These are phyloP conservation scores for Girardia tigrina DNA, from an alignment of 2,888 invertebrate genomes.

Conservation along the genomic window DNA sequence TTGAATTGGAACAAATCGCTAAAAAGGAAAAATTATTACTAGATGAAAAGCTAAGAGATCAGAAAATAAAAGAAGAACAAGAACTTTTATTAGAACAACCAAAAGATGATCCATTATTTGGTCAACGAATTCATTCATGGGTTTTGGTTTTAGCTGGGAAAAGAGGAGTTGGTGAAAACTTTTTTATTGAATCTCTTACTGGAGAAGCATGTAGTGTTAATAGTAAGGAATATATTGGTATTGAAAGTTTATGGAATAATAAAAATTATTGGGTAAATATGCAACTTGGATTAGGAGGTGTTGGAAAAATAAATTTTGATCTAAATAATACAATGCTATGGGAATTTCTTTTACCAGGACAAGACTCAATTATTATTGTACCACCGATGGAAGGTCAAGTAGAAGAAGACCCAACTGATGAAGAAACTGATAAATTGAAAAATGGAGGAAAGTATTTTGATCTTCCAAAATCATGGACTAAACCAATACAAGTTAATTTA, in stretches of 20 bases:
- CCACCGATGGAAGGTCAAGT: slow-evolving; percentile 44
- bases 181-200: slow-evolving; percentile 72
- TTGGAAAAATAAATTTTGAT: slow-evolving; percentile 29
- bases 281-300: slow-evolving; percentile 42
- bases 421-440: slow-evolving; percentile 39
- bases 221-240: slow-evolving; percentile 58
- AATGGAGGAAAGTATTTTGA: slow-evolving; percentile 45
- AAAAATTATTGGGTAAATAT: slow-evolving; percentile 58
- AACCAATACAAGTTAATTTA: slow-evolving; percentile 43
- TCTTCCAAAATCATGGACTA: slow-evolving; percentile 50
- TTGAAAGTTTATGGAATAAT: slow-evolving; percentile 74
- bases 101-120: slow-evolving; percentile 47
- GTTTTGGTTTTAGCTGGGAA: slow-evolving; percentile 59
- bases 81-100: slow-evolving; percentile 46
- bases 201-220: slow-evolving; percentile 58
- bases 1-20: slow-evolving; percentile 40
- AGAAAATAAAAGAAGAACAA: slow-evolving; percentile 42
- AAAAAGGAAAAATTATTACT: slow-evolving; percentile 39
- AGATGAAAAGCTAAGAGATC: slow-evolving; percentile 41
- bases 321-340: slow-evolving; percentile 29
- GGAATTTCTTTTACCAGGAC: slow-evolving; percentile 38
- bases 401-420: slow-evolving; percentile 45
- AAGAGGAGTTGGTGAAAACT: slow-evolving; percentile 57
- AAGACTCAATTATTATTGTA: slow-evolving; percentile 46
- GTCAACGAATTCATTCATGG: slow-evolving; percentile 64